A percentile compares a stretch with the other conserved stretches of the same genome.
Conservation (phyloP, 2,888 invertebrate species). For the Caenorhabditis plicata region DNA sequence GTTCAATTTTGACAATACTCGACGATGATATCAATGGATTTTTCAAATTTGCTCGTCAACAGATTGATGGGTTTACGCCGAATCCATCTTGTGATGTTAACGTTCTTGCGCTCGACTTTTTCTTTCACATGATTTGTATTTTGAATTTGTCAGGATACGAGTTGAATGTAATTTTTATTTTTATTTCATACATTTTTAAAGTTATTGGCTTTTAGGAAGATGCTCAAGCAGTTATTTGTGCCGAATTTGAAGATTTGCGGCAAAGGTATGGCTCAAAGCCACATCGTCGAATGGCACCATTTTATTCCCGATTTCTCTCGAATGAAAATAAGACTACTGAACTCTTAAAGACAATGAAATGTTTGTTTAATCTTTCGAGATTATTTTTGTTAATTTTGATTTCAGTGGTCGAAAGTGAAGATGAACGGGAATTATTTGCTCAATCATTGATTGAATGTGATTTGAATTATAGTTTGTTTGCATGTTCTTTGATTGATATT, state of each 20-base stretch:
- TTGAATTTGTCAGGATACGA: constrained; percentile 18
- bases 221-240: constrained; percentile 15
- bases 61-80: constrained; percentile 8
- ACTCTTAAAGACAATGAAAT: constrained; percentile 29
- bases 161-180: constrained; percentile 6
- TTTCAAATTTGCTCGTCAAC: constrained; percentile 15
- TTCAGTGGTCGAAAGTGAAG: constrained; percentile 16
- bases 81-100: constrained; percentile 23
- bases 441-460: constrained; percentile 7
- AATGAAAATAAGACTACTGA: constrained; percentile 13
- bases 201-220: constrained; percentile 6
- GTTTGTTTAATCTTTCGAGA: too few relatives aligned
- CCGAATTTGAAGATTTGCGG: constrained; percentile 23
- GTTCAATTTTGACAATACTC: constrained; percentile 16
- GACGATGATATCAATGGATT: constrained; percentile 29
- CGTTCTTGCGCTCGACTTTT: constrained; percentile 20
- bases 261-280: constrained; percentile 7
- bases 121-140: constrained; percentile 23
- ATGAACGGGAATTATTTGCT: constrained; percentile 12
- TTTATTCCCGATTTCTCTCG: constrained; percentile 28
- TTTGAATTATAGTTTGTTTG: constrained; percentile 17
- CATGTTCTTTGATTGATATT: constrained; percentile 13
- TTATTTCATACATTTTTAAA: too few relatives aligned
- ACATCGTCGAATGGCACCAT: constrained; percentile 24
- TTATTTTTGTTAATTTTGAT: not conserved